Evolutionary conservation across 2,797 vertebrate species (phyloP).

Genomic region (Oreortyx pictus): DNA sequence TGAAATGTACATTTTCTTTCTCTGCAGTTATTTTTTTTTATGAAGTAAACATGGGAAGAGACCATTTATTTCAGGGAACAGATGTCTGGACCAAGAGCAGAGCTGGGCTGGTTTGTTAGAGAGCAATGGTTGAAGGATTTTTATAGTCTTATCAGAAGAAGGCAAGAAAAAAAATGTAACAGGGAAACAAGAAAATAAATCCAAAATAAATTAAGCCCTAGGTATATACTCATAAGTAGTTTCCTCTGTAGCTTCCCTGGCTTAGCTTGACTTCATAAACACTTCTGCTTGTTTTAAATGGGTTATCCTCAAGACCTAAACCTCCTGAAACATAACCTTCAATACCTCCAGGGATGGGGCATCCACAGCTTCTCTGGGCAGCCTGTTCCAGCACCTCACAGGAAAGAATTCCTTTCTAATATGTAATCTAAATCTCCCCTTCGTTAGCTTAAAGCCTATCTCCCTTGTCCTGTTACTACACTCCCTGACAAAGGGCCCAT

Average conservation of each 20-base stretch:
- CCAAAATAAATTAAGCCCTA: neutral
- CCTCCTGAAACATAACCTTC: neutral
- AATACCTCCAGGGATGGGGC: neutral
- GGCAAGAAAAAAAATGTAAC: rapidly evolving
- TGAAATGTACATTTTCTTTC: neutral
- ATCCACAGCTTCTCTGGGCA: neutral
- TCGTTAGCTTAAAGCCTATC: neutral
- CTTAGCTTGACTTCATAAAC: neutral
- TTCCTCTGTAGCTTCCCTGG: neutral
- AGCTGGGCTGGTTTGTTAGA: neutral
- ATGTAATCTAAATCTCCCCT: neutral
- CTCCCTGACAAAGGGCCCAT: no score
- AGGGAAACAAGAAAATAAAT: neutral
- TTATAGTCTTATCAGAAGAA: neutral
- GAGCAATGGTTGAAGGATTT: neutral
- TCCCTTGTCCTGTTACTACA: neutral
- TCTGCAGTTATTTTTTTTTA: neutral
- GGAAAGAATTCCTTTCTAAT: neutral
- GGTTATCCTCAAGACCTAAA: neutral
- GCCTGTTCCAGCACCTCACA: neutral
- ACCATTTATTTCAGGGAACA: neutral
- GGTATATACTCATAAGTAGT: neutral
- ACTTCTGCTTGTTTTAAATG: neutral
- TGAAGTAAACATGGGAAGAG: neutral
- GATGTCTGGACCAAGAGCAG: rapidly evolving